Percentiles rank a stretch among this genome's conserved stretches.
These are phyloP conservation scores for Noctua comes DNA, from an alignment of 2,888 invertebrate genomes.

Conservation along the genomic window DNA sequence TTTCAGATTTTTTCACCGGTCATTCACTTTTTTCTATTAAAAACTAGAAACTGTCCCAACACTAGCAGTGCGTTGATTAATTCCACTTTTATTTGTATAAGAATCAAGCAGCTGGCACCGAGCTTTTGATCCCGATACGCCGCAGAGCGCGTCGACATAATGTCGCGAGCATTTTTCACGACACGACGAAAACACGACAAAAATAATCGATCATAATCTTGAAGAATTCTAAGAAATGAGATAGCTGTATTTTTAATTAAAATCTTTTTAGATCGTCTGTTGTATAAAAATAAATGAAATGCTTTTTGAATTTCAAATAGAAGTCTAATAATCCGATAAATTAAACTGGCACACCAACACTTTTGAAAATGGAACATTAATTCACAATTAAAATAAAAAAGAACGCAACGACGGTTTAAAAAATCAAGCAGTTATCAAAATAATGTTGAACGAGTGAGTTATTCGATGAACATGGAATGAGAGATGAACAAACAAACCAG, in stretches of 20 bases:
- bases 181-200: constrained; percentile 83
- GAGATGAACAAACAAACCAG: constrained; percentile 76
- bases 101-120: constrained; percentile 84
- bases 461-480: constrained; percentile 55
- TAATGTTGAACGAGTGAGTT: constrained; percentile 55
- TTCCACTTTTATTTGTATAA: constrained; percentile 89
- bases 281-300: constrained; percentile 60
- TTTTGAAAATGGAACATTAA: constrained; percentile 55
- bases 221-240: constrained; percentile 80
- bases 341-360: constrained; percentile 58
- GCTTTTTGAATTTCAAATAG: constrained; percentile 52
- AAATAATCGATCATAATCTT: constrained; percentile 89
- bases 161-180: constrained; percentile 84
- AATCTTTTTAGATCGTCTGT: constrained; percentile 62
- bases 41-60: constrained; percentile 72
- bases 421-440: constrained; percentile 52
- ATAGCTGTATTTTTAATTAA: constrained; percentile 76
- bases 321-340: constrained; percentile 62
- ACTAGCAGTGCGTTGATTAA: constrained; percentile 86
- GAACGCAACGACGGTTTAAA: constrained; percentile 31
- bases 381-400: constrained; percentile 27
- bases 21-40: constrained; percentile 44
- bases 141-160: constrained; percentile 83
- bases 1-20: constrained; percentile 8
- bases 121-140: constrained; percentile 88